Evolutionary conservation across 2,888 invertebrate species (phyloP).

Genomic region (Lymantria dispar): DNA sequence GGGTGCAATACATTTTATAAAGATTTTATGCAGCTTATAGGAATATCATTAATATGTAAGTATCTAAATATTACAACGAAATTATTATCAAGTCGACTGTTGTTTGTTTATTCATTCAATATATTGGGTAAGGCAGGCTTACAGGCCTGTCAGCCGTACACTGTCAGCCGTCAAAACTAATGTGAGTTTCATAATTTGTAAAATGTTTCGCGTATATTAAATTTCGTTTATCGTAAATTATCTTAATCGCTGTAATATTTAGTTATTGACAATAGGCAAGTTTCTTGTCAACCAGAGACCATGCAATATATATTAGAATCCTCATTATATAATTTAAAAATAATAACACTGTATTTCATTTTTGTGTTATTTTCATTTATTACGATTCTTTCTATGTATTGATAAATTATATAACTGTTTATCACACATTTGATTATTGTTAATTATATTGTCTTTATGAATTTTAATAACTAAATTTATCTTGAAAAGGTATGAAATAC

Average conservation of each 20-base stretch:
- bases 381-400: no score
- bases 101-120: neutral
- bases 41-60: neutral
- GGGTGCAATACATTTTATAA: slow-evolving; percentile 32
- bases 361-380: neutral
- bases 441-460: no score
- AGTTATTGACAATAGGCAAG: slow-evolving; percentile 5
- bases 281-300: slow-evolving; percentile 3
- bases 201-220: neutral
- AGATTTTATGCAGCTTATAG: neutral
- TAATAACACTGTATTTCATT: slow-evolving; percentile 15
- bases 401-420: no score
- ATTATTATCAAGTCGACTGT: neutral
- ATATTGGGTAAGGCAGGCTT: neutral
- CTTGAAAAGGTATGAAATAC: no score
- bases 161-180: no score
- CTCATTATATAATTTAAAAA: slow-evolving; percentile 1
- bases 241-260: neutral
- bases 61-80: neutral
- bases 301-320: slow-evolving; percentile 1
- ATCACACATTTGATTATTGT: no score
- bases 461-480: no score
- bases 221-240: neutral
- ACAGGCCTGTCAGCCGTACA: no score
- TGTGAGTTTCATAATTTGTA: neutral